Evolutionary conservation across 2,113 vertebrate species (phyloP), one percentile per base, ranked within the genome.

Genomic region (Pleuronectes platessa): DNA sequence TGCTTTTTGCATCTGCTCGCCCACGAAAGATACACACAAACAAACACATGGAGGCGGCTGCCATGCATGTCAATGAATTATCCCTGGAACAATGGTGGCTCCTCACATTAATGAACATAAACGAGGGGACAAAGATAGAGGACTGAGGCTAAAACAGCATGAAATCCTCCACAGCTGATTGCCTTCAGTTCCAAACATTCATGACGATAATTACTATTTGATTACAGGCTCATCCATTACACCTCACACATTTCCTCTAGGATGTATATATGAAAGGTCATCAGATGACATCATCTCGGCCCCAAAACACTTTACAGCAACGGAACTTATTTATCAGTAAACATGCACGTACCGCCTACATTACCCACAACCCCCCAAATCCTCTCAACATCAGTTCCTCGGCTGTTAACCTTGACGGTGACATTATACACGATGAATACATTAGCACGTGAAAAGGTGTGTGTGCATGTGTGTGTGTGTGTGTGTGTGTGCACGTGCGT

Each of bases 341-440:
- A 23, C 31, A 49, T 45, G 61, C 55, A 5, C 69, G 31, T 24
- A 45, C 21, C 42, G 68, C 70, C 81, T 68, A 66, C 73, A 81
- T 78, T 76, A 74, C 77, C 80, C 76, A 76, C 35, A 78, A 74
- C 21, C 73, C 64, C 64, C 64, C 3, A 8, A 31, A 70, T 55
- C 79, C 56, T 72, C 64, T 76, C 66, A 54, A 13, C 76, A 69
- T 75, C 78, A 71, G 71, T 76, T 69, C 77, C 84, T 89, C 76
- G 79, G 84, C 82, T 88, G 85, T 88, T 91, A 88, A 90, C 89
- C 89, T 89, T 92, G 86, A 84, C 72, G 62, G 73, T 89, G 89
- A 90, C 90, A 84, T 83, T 84, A 85, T 70, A 80, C 82, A 67
- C 54, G 55, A 71, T 77, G 82, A 85, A 89, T 89, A 86, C 37